Evolutionary conservation across 2,888 invertebrate species (phyloP).

Genomic region (Pyrocoelia pectoralis): DNA sequence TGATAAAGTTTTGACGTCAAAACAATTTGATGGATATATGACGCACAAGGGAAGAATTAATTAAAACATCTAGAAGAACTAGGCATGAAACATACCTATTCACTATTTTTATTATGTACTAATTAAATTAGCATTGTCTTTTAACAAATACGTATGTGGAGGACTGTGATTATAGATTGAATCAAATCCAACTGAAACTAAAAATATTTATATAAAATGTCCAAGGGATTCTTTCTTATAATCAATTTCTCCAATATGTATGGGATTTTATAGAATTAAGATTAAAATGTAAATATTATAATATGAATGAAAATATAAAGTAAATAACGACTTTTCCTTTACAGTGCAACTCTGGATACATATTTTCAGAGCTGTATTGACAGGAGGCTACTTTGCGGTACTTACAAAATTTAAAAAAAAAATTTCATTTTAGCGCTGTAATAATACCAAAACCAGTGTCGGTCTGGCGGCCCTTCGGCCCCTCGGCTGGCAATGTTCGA

Average conservation of each 20-base stretch:
- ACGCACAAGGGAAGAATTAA: constrained; percentile 59
- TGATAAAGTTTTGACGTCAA: constrained; percentile 58
- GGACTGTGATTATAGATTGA: constrained; percentile 30
- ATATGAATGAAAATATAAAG: not conserved
- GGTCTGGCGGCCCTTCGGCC: too few relatives aligned
- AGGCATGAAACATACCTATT: not conserved
- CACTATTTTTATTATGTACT: not conserved
- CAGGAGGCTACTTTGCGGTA: too few relatives aligned
- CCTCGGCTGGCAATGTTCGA: too few relatives aligned
- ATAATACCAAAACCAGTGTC: too few relatives aligned
- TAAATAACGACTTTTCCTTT: too few relatives aligned
- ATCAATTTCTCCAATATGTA: constrained; percentile 33
- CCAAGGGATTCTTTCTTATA: constrained; percentile 20
- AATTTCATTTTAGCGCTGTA: too few relatives aligned
- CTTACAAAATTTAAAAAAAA: too few relatives aligned
- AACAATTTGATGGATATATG: constrained; percentile 59
- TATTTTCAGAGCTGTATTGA: too few relatives aligned
- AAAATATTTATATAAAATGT: constrained; percentile 3
- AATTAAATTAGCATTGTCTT: not conserved
- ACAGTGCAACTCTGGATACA: too few relatives aligned
- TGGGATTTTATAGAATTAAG: constrained; percentile 11
- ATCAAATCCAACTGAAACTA: not conserved
- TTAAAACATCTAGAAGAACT: constrained; percentile 40
- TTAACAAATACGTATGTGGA: constrained; percentile 25
- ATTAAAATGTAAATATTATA: constrained; percentile 4